phyloP scores from a whole-genome alignment of 2,888 invertebrate species.

The Ochropleura leucogaster region DNA sequence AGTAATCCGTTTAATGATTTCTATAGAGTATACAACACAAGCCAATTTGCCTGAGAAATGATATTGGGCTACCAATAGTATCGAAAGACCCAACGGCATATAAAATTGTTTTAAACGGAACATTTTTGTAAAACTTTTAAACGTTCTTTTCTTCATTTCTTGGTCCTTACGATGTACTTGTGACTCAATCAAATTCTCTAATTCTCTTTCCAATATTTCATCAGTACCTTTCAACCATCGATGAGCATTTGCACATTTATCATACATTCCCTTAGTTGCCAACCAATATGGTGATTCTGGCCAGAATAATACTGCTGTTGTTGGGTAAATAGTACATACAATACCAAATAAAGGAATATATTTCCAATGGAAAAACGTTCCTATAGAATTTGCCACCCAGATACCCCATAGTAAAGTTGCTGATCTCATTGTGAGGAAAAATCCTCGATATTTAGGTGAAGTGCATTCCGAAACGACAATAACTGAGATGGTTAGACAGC shows the following conservation, averaged over 20 bases:
- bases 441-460: constrained; percentile 5
- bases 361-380: constrained; percentile 11
- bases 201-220: background rate
- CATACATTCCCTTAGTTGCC: constrained; percentile 1
- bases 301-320: background rate
- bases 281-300: constrained; percentile 12
- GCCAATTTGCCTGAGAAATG: constrained; percentile 10
- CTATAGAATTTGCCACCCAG: constrained; percentile 3
- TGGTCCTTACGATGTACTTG: background rate
- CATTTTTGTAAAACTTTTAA: background rate
- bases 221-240: constrained; percentile 9
- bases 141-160: background rate
- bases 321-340: background rate
- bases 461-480: constrained; percentile 10
- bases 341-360: constrained; percentile 10
- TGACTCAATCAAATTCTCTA: constrained; percentile 7
- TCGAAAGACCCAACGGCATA: background rate
- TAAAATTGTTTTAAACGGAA: constrained; percentile 3
- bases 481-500: background rate
- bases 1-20: constrained; percentile 10
- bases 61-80: background rate
- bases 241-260: background rate
- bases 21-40: constrained; percentile 4
- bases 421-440: constrained; percentile 13
- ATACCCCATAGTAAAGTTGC: constrained; percentile 12